Evolutionary conservation across 1,140 invertebrate species (phyloP).

Genomic region (Plutomurus gul): DNA sequence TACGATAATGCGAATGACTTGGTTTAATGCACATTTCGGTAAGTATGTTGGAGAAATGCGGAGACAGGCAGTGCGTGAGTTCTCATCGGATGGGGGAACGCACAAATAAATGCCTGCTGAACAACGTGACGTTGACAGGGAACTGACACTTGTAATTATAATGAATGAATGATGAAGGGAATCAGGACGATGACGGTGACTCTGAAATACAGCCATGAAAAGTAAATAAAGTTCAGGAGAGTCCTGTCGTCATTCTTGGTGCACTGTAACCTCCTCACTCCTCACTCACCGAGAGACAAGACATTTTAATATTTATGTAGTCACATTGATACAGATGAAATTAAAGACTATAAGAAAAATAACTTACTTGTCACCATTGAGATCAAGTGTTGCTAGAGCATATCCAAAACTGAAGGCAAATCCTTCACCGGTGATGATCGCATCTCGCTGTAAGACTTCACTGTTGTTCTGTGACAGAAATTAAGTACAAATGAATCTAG

Average conservation of each 20-base stretch:
- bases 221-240: not conserved
- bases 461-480: slow-evolving; percentile 1
- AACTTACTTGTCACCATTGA: slow-evolving; percentile 81
- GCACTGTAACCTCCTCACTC: too few species aligned
- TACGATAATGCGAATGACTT: too few species aligned
- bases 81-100: not conserved
- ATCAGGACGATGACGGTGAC: not conserved
- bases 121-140: not conserved
- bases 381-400: slow-evolving; percentile 77
- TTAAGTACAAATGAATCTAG: too few species aligned
- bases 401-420: slow-evolving; percentile 89
- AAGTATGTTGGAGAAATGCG: too few species aligned
- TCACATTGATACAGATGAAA: too few species aligned
- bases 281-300: too few species aligned
- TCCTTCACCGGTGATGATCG: slow-evolving; percentile 77
- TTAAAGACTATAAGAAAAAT: too few species aligned
- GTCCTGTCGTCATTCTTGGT: too few species aligned
- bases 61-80: not conserved
- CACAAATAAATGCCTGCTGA: not conserved
- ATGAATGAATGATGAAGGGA: not conserved
- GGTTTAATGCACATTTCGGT: too few species aligned
- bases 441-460: slow-evolving; percentile 62
- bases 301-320: too few species aligned
- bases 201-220: not conserved
- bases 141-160: not conserved